Conservation (phyloP, 1,140 invertebrate genomes). For the Cylas formicarius region DNA sequence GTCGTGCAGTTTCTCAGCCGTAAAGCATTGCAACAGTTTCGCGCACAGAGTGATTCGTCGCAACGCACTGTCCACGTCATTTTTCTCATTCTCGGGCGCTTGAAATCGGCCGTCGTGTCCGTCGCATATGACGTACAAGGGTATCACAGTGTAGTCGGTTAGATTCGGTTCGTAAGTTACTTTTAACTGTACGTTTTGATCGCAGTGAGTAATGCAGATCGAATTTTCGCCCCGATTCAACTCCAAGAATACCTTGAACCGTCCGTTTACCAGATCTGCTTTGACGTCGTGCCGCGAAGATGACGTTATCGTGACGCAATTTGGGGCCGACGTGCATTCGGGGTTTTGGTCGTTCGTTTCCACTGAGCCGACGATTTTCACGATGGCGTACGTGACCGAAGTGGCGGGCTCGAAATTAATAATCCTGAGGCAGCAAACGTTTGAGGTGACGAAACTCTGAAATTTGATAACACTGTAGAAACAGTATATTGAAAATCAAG, state of each 20-base stretch:
- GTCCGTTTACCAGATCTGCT: conserved; percentile 7
- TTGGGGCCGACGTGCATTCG: too few species aligned
- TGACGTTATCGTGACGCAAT: too few species aligned
- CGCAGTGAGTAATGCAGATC: conserved; percentile 30
- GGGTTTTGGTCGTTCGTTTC: not conserved
- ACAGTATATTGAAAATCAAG: too few species aligned
- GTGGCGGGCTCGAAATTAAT: conserved; percentile 24
- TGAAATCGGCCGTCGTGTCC: conserved; percentile 75
- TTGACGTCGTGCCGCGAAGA: too few species aligned
- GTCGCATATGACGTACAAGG: conserved; percentile 67
- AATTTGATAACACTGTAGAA: too few species aligned
- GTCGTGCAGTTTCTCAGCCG: conserved; percentile 81
- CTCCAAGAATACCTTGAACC: conserved; percentile 33
- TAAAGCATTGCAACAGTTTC: conserved; percentile 76
- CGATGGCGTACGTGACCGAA: conserved; percentile 20
- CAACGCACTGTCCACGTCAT: conserved; percentile 66
- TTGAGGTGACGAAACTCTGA: conserved; percentile 6
- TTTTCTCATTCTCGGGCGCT: conserved; percentile 60
- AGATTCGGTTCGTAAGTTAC: conserved; percentile 16
- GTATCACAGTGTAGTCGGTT: conserved; percentile 46
- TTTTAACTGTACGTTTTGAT: conserved; percentile 10
- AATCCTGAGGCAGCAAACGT: conserved; percentile 17
- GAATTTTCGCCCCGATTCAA: conserved; percentile 30
- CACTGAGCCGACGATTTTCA: conserved; percentile 19
- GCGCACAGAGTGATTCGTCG: conserved; percentile 69